Evolutionary conservation across 2,113 vertebrate genomes (phyloP).

Genomic region (Xiphophorus hellerii): DNA sequence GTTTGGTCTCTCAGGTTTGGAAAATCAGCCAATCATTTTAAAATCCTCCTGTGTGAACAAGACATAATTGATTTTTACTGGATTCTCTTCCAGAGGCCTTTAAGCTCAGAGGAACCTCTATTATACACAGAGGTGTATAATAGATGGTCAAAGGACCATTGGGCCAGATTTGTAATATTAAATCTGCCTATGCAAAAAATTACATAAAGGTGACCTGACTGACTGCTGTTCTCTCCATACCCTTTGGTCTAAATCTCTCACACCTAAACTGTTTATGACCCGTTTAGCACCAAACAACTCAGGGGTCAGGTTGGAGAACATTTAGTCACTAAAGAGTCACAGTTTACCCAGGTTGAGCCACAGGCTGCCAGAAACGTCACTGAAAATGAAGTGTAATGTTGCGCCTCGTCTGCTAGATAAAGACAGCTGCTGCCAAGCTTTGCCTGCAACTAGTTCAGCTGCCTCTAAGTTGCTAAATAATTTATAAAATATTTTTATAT

Average conservation of each 20-base stretch:
- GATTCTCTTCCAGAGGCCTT: too few relatives aligned
- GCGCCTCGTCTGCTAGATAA: background rate
- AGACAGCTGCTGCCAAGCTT: background rate
- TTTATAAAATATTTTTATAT: background rate
- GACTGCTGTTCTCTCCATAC: background rate
- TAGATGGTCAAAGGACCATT: too few relatives aligned
- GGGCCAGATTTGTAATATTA: constrained; percentile 1
- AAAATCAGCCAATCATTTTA: too few relatives aligned
- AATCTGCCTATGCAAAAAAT: background rate
- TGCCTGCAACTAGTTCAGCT: background rate
- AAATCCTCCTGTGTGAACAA: too few relatives aligned
- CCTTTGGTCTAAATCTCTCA: background rate
- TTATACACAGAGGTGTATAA: too few relatives aligned
- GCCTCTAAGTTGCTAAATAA: background rate
- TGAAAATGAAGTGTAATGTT: background rate
- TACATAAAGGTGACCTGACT: background rate
- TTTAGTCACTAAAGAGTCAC: background rate
- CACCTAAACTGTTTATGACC: background rate
- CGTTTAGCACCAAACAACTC: background rate
- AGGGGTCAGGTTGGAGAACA: background rate
- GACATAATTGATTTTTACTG: too few relatives aligned
- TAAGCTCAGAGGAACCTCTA: too few relatives aligned
- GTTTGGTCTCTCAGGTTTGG: too few relatives aligned
- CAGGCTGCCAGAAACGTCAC: background rate
- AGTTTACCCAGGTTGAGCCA: background rate